Evolutionary conservation across 2,113 vertebrate genomes (phyloP).

Genomic region (Ameiurus melas): DNA sequence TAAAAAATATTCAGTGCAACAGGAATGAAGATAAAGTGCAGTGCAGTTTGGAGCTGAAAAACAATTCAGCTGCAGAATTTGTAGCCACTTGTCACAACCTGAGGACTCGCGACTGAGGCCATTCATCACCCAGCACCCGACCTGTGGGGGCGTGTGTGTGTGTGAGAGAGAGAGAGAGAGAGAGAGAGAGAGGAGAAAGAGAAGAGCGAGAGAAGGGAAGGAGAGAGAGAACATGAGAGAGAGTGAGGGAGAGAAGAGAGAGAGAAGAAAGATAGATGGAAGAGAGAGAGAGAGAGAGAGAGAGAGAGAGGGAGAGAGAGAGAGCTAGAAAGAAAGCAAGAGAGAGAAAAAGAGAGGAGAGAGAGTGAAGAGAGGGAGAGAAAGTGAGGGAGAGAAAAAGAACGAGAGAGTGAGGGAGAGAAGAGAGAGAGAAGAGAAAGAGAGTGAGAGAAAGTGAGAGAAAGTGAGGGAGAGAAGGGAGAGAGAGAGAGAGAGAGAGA

Average conservation of each 20-base stretch:
- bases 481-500: background rate
- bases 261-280: background rate
- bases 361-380: too few species aligned
- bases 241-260: too few species aligned
- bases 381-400: too few species aligned
- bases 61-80: conserved; percentile 17
- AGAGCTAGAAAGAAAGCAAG: too few species aligned
- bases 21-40: conserved; percentile 12
- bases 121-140: conserved; percentile 3
- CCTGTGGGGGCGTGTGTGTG: conserved; percentile 8
- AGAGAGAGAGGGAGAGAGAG: too few species aligned
- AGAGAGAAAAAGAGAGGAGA: too few species aligned
- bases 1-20: conserved; percentile 11
- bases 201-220: too few species aligned
- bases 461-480: background rate
- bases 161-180: conserved; percentile 5
- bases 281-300: background rate
- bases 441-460: background rate
- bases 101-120: background rate
- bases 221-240: too few species aligned
- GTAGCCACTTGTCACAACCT: conserved; percentile 12
- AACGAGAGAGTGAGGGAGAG: too few species aligned
- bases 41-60: background rate
- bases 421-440: too few species aligned
- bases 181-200: background rate